Base-by-base conservation (phyloP, 1,140 invertebrate species). In the Sesamia nonagrioides region DNA sequence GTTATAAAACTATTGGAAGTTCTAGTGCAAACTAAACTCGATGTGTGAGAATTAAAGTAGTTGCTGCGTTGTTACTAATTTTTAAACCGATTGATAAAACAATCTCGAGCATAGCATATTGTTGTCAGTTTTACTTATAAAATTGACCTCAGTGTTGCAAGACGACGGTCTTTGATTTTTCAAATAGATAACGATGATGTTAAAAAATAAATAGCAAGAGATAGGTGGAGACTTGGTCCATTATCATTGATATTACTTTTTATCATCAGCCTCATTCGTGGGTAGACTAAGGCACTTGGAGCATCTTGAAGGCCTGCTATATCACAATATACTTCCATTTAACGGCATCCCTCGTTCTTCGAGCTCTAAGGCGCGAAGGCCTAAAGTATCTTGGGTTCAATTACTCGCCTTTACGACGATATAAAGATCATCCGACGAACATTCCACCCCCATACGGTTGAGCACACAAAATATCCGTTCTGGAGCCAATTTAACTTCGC, bases 401-500 rank as follows among this genome's bases (percentile, higher is more conserved):
- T 77, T 77, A 77, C 58, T 66, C 73, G 61, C 42, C 42, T 69
- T 76, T 76, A 75, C 73, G 66, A 76, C 48, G 40, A 52, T 75
- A 80, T 75, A 69, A 78, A 66, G 42, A 75, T 74, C 66, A 71
- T 66, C 61, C 69, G 33, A 40, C 48, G 56, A 66, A 77, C 74
- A 71, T 61, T 76, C 75, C 66, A 21, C 18, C 56, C 78, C 60
- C 68, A 50, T 54, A 73, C 74, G 73, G 56, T 56, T 69, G 45
- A 76, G 40, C 77, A 76, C 78, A 76, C 79, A 83, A 80, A 81
- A 84, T 82, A 78, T 84, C 78, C 77, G 76, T 71, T 56, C 80
- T 21, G 68, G 50, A 84, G 69, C 81, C 83, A 84, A 84, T 84
- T 84, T 84, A 84, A 84, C 79, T 82, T 84, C 37, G 42, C 45